Evolutionary conservation across 2,888 invertebrate genomes (phyloP).

Genomic region (Drosophila histrio): DNA sequence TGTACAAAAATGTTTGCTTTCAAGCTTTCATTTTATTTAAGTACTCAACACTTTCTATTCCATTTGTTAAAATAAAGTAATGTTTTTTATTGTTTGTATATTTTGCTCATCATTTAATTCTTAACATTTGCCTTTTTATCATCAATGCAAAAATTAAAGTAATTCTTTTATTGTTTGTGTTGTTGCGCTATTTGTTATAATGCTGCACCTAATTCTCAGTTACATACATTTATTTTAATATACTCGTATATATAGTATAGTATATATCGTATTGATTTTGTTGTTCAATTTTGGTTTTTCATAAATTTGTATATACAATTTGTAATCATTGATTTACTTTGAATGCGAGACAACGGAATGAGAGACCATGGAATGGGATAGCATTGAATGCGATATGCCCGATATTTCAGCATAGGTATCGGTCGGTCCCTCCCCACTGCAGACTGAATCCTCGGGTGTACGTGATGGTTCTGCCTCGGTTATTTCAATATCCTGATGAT

Average conservation of each 20-base stretch:
- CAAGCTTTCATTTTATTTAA: conserved; percentile 15
- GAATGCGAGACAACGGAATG: conserved; percentile 81
- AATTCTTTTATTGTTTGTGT: conserved; percentile 70
- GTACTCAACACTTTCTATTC: conserved; percentile 33
- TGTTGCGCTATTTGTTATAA: conserved; percentile 59
- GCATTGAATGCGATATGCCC: conserved; percentile 83
- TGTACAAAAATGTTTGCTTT: conserved; percentile 59
- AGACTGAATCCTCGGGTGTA: conserved; percentile 95
- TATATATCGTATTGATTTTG: conserved; percentile 14
- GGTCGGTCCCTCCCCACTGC: conserved; percentile 93
- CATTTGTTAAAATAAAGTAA: conserved; percentile 74
- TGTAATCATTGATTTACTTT: conserved; percentile 45
- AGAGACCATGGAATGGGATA: conserved; percentile 82
- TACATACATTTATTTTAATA: conserved; percentile 48
- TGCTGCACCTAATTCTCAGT: conserved; percentile 67
- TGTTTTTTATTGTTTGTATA: conserved; percentile 68
- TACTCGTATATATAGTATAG: conserved; percentile 39
- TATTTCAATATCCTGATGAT: conserved; percentile 87
- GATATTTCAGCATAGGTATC: conserved; percentile 85
- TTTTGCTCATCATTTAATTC: conserved; percentile 24
- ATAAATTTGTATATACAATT: conserved; percentile 27
- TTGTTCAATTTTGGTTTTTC: neutral
- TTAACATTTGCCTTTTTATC: conserved; percentile 31
- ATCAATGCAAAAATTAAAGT: conserved; percentile 72
- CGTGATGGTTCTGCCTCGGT: conserved; percentile 92